These are phyloP conservation scores for Pissodes strobi DNA, from an alignment of 1,140 invertebrate species.

Conservation along the genomic window DNA sequence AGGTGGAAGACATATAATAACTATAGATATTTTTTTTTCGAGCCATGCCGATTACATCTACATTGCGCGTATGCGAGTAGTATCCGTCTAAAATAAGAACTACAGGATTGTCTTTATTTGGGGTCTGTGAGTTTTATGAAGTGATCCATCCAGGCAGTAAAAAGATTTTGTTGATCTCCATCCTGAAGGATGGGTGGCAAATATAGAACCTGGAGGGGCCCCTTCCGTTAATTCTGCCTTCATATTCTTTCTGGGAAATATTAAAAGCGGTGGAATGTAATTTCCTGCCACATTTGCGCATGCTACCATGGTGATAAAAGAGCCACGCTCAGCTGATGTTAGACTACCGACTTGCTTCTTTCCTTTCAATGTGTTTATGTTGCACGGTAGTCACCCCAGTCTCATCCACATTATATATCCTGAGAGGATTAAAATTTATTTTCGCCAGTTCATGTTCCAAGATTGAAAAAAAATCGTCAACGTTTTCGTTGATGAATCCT, in stretches of 20 bases:
- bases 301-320: conserved; percentile 11
- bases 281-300: conserved; percentile 33
- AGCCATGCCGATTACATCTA: conserved; percentile 38
- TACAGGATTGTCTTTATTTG: conserved; percentile 32
- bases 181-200: conserved; percentile 28
- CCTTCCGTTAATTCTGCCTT: conserved; percentile 34
- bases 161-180: conserved; percentile 7
- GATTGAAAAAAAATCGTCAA: too few species aligned
- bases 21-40: conserved; percentile 45
- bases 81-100: conserved; percentile 49
- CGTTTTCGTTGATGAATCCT: too few species aligned
- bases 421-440: too few species aligned
- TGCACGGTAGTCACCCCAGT: too few species aligned
- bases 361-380: conserved; percentile 16
- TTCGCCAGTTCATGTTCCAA: too few species aligned
- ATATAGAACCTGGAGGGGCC: conserved; percentile 36
- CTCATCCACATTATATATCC: too few species aligned
- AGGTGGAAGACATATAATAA: conserved; percentile 49
- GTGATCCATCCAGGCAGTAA: background rate
- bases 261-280: conserved; percentile 47
- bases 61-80: conserved; percentile 45
- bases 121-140: too few species aligned
- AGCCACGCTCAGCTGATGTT: conserved; percentile 19
- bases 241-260: conserved; percentile 40
- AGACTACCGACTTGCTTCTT: conserved; percentile 21